Conservation (phyloP, 2,113 vertebrate genomes). For the Coturnix japonica region DNA sequence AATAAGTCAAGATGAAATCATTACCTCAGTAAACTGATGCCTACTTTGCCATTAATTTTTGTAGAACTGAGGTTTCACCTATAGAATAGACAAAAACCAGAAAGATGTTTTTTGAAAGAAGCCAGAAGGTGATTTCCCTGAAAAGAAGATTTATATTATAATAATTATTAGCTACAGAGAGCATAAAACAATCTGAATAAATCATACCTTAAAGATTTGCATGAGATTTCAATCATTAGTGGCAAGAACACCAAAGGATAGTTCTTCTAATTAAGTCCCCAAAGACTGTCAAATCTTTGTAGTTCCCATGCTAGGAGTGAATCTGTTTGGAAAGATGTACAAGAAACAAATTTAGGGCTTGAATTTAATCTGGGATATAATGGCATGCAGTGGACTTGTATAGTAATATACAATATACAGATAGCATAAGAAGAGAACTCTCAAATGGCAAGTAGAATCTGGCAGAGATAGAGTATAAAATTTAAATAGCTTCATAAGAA, state of each 20-base stretch:
- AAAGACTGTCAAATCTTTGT: background rate
- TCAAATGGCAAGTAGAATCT: no score
- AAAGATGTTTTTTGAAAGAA: background rate
- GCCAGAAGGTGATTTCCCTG: background rate
- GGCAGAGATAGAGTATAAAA: background rate
- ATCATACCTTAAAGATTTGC: background rate
- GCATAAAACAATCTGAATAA: background rate
- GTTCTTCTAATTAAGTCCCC: background rate
- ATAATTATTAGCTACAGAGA: background rate
- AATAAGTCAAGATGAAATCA: background rate
- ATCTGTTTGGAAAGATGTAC: background rate
- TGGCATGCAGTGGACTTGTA: background rate
- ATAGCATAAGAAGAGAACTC: fast-evolving
- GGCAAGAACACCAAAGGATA: background rate
- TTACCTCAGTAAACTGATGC: background rate
- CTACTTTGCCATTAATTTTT: background rate
- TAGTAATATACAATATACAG: background rate
- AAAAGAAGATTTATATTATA: background rate
- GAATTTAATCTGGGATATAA: background rate
- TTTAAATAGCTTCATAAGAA: background rate
- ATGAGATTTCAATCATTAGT: background rate
- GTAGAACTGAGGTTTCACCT: background rate
- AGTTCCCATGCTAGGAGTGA: background rate
- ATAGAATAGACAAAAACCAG: background rate
- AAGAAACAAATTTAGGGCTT: background rate